Conservation (phyloP, 2,888 invertebrate genomes). For the Punctoribates punctum region DNA sequence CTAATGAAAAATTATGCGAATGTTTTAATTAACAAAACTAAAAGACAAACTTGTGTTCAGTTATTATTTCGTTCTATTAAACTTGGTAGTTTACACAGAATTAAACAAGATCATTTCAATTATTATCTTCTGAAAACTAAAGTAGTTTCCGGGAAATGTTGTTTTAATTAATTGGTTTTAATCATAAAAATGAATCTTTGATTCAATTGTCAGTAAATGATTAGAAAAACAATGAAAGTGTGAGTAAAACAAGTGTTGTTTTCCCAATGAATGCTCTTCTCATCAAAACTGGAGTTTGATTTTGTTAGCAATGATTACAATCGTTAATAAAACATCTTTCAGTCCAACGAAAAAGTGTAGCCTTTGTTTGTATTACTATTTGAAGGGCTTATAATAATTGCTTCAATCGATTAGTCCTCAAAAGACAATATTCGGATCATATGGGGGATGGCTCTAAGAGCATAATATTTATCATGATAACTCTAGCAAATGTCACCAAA, state of each 20-base stretch:
- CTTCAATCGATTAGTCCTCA: background rate
- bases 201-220: background rate
- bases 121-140: too few species aligned
- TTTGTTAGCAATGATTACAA: background rate
- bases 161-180: too few species aligned
- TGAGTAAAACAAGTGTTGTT: background rate
- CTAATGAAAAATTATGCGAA: too few species aligned
- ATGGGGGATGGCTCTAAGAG: too few species aligned
- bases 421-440: too few species aligned
- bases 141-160: too few species aligned
- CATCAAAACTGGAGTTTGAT: constrained; percentile 1
- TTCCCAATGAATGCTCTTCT: background rate
- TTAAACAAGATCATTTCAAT: too few species aligned
- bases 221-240: background rate
- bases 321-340: constrained; percentile 5
- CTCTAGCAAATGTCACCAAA: too few species aligned
- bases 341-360: background rate
- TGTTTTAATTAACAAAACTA: constrained; percentile 1
- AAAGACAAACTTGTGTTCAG: too few species aligned
- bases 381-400: background rate
- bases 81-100: too few species aligned
- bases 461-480: too few species aligned
- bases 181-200: background rate
- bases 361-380: background rate
- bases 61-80: too few species aligned